These are phyloP conservation scores for Pseudomyrmex pallidus DNA, from an alignment of 1,140 invertebrate species.

Conservation along the genomic window DNA sequence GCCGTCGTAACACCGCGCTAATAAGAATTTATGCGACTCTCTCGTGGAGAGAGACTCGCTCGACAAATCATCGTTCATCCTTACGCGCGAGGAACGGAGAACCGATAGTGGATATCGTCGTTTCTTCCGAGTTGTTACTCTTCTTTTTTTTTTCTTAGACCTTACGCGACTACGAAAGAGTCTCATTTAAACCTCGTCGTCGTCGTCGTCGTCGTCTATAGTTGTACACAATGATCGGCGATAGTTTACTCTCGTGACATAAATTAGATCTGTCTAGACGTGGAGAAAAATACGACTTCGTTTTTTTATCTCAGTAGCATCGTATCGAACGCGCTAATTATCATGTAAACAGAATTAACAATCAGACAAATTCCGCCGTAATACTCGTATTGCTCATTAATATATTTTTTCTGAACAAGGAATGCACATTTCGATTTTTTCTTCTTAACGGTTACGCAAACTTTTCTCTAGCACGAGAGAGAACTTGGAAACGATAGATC, in stretches of 20 bases:
- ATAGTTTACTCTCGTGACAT: conserved; percentile 19
- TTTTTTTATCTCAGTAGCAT: not conserved
- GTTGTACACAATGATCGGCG: conserved; percentile 5
- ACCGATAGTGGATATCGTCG: conserved; percentile 57
- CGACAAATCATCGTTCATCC: conserved; percentile 74
- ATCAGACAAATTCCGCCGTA: not conserved
- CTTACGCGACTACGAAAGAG: conserved; percentile 36
- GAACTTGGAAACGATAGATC: not conserved
- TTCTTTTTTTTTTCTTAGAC: conserved; percentile 43
- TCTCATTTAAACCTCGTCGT: conserved; percentile 24
- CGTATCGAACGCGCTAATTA: not conserved
- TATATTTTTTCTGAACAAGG: not conserved
- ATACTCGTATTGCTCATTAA: no score
- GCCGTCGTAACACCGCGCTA: conserved; percentile 68
- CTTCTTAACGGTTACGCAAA: not conserved
- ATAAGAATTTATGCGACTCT: conserved; percentile 77
- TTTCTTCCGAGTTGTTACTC: conserved; percentile 32
- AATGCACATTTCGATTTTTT: no score
- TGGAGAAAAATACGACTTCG: not conserved
- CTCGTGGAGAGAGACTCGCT: conserved; percentile 61
- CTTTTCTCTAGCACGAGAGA: not conserved
- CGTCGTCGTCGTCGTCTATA: not conserved
- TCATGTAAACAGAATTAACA: conserved; percentile 1
- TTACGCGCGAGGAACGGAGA: conserved; percentile 51
- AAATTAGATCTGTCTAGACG: conserved; percentile 15